Evolutionary conservation across 2,888 invertebrate species (phyloP), one percentile per base, ranked within the genome.

Genomic region (Danaus chrysippus): DNA sequence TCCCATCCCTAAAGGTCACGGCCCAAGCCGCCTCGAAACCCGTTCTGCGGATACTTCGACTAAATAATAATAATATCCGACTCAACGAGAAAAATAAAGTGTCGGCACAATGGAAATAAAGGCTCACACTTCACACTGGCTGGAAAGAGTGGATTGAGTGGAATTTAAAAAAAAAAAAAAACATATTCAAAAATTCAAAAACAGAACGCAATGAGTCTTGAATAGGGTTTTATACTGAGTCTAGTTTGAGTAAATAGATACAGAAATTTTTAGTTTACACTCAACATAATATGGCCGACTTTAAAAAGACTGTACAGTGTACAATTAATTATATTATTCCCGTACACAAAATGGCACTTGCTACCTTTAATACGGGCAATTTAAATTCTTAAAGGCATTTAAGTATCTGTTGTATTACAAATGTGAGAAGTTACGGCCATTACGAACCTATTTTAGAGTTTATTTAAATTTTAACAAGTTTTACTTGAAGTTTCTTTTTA

Each of bases 1-100:
- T 71, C 44, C 44, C 86, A 69, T 65, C 84, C 65, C 84, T 79
- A 86, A 87, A 87, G 89, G 89, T 90, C 89, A 89, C 85, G 88
- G 87, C 86, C 86, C 79, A 87, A 83, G 81, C 77, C 78, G 79
- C 72, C 78, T 78, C 76, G 72, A 70, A 83, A 89, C 89, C 81
- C 79, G 87, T 89, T 88, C 81, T 79, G 75, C 79, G 76, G 82
- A 82, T 82, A 79, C 77, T 73, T 74, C 76, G 74, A 73, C 82
- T 77, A 80, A 83, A 83, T 83, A 87, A 86, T 83, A 87, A 86
- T 84, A 85, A 80, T 83, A 85, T 77, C 81, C 75, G 73, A 77
- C 73, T 74, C 74, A 65, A 68, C 68, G 71, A 76, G 76, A 76
- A 80, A 78, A 78, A 79, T 77, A 78, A 79, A 75, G 75, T 73